Conservation (phyloP, 2,113 vertebrate species). For the Nycticebus coucang region DNA sequence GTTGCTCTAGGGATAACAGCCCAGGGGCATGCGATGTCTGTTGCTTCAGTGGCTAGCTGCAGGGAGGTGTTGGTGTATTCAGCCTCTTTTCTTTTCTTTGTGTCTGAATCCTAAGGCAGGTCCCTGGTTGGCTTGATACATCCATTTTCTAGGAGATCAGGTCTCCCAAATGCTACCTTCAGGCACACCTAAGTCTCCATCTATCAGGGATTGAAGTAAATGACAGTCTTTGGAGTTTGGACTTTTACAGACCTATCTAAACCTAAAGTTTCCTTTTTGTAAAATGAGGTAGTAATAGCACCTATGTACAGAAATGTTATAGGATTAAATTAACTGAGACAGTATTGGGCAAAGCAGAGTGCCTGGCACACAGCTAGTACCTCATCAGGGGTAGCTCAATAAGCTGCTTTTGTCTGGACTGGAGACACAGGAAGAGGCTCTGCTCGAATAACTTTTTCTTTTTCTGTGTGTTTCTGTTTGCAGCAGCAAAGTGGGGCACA, state of each 20-base stretch:
- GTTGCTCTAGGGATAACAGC: neutral
- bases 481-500: conserved; percentile 68
- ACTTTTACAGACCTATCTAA: neutral
- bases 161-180: neutral
- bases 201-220: neutral
- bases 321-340: neutral
- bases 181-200: neutral
- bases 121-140: neutral
- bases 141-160: neutral
- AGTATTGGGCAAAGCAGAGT: neutral
- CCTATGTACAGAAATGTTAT: neutral
- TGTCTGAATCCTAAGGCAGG: neutral
- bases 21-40: neutral
- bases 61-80: neutral
- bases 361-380: neutral
- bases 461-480: conserved; percentile 62
- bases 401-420: neutral
- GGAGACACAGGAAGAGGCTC: neutral
- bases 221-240: neutral
- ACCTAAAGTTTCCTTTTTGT: conserved; percentile 29
- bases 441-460: neutral
- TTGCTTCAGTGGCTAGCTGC: neutral
- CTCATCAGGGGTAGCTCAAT: neutral
- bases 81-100: neutral
- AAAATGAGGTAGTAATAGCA: neutral